Base-by-base conservation (phyloP, 2,888 invertebrate genomes). In the Tenthredo scrophulariae region DNA sequence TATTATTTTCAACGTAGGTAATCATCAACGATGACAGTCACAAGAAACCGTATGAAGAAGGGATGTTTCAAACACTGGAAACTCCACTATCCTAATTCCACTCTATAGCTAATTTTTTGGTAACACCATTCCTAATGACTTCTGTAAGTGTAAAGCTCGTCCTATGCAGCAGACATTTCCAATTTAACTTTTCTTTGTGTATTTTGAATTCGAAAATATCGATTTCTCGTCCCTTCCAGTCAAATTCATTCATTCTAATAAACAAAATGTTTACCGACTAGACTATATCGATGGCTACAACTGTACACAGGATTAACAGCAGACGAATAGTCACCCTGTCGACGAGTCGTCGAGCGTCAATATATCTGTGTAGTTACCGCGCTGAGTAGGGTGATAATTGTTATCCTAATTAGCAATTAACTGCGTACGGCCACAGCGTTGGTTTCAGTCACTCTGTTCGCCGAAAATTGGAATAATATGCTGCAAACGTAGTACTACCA, bases 341-440 rank as follows among this genome's bases (percentile, higher is more conserved):
- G 58, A 79, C 79, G 58, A 58, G 7, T 79, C 37, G 79, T 58
- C 58, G 40, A 29, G 40, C 40, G 54, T 37, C 79, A 26, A 33
- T 62, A 37, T 58, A 40, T 40, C 15, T 33, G 40, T 9, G 58
- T 40, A 37, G 33, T 79, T 37, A 79, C 26, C 79, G 58, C 79
- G 79, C 26, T 58, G 62, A 77, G 22, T 58, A 40, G 79, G 58
- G 79, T 62, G 58, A 37, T 79, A 79, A 79, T 79, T 62, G 58
- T 79, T 40, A 62, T 58, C 22, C 79, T 79, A 54, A 79, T 79
- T 79, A 79, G 79, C 58, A 62, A 79, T 62, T 33, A 26, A 40
- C 58, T 79, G 54, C 79, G 79, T 18, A 33, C 37, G 18, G 79
- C 75, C 54, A 37, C 37, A 58, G 7, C 22, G 37, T 58, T 77